Evolutionary conservation across 2,888 invertebrate species (phyloP).

Genomic region (Apamea sordens): DNA sequence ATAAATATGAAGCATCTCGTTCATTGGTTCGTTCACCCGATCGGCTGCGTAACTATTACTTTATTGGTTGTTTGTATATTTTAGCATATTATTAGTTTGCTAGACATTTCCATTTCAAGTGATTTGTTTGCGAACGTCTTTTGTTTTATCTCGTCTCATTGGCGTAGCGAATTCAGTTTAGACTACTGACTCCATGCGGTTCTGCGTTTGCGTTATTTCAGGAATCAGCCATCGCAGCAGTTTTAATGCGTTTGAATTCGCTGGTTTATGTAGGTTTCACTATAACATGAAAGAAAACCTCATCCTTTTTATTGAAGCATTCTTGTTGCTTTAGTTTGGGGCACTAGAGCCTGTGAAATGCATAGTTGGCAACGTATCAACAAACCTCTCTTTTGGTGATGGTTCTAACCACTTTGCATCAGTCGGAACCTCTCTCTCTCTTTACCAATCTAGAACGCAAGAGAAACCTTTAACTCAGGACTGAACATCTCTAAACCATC

Average conservation of each 20-base stretch:
- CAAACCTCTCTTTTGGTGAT: neutral
- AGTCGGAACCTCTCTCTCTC: neutral
- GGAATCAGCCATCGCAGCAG: neutral
- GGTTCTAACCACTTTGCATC: neutral
- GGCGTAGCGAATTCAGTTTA: neutral
- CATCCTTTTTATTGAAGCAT: too few relatives aligned
- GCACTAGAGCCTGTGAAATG: neutral
- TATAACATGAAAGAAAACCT: neutral
- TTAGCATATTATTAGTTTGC: constrained; percentile 57
- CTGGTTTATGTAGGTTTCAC: neutral
- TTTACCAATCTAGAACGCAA: neutral
- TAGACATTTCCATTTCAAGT: constrained; percentile 17
- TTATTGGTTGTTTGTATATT: constrained; percentile 57
- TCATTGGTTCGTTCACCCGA: constrained; percentile 58
- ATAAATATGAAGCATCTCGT: constrained; percentile 57
- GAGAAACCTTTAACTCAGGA: neutral
- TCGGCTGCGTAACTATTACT: constrained; percentile 50
- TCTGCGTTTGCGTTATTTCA: neutral
- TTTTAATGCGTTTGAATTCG: neutral
- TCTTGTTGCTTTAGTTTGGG: neutral
- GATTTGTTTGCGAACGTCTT: constrained; percentile 24
- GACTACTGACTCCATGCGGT: neutral
- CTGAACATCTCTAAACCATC: neutral
- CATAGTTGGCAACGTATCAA: neutral
- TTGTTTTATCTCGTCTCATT: constrained; percentile 24